Base-by-base conservation (phyloP, 2,888 invertebrate genomes). In the Agrilus mali region DNA sequence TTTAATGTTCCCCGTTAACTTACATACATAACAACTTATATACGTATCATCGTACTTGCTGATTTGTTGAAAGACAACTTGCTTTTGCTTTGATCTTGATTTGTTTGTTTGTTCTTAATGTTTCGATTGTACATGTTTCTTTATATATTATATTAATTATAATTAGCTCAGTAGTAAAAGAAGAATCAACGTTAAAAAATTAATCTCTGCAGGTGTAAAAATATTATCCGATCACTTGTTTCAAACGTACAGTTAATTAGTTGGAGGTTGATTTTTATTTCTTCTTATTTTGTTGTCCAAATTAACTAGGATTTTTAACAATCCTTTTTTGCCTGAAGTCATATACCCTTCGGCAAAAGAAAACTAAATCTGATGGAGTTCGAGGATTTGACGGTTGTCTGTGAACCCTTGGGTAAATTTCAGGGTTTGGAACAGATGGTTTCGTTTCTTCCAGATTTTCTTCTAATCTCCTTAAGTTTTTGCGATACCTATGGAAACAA, bases 331-430 rank as follows among this genome's bases (percentile, higher is more conserved):
- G 85, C 55, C 93, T 78, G 71, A 90, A 93, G 70, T 96, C 95
- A 72, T 95, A 96, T 47, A 95, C 86, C 56, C 88, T 83, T 39
- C 93, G 82, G 68, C 95, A 95, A 73, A 94, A 89, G 65, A 95
- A 87, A 36, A 96, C 87, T 66, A 90, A 80, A 58, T 94, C 94
- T 7, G 81, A 75, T 43, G 81, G 77, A 40, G 82, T 78, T 53
- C 80, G 68, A 39, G 59, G 39, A 69, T 80, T 67, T 68, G 82
- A 64, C 66, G 81, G 78, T 61, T 74, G 77, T 65, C 80, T 63
- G 47, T 63, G 63, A 44, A 61, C 60, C 45, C 76, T 65, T 6
- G 79, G 72, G 57, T 75, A 76, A 56, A 74, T 71, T 47, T 79
- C 75, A 36, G 78, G 76, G 53, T 73, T 64, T 48, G 90, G 88